Evolutionary conservation across 1,140 invertebrate genomes (phyloP), one percentile per base, ranked within the genome.

Genomic region (Heliconius nattereri): DNA sequence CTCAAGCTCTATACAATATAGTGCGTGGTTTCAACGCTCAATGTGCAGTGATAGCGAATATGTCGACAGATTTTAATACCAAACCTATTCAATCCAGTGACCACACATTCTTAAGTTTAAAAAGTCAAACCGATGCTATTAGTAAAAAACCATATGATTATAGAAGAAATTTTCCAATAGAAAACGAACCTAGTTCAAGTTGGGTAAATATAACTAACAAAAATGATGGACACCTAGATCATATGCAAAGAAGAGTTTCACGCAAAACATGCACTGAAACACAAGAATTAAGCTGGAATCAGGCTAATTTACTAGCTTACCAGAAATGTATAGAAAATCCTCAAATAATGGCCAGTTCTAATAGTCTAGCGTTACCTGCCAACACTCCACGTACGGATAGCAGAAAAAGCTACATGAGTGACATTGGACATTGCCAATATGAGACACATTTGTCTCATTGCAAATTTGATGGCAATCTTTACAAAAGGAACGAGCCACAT

Each of bases 341-440:
- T 37, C 71, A 40, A 72, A 9, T 72, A 9, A 77, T 71, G 66
- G 45, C 76, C 45, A 45, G 70, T 37, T 77, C 70, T 2, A 76
- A 11, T n/a, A 76, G 75, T 76, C 26, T 66, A 23, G 60, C 60
- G 26, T 16, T 73, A 8, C 70, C 54, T 23, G 74, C n/a, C 35
- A 54, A 29, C 23, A 76, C 29, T 37, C n/a, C 35, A 37, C 35
- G 71, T 72, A 72, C 71, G 20, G 71, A 72, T 35, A 72, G 71
- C 9, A 72, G 71, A 72, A 72, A 72, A 72, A 72, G 71, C 23
- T 72, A 72, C 20, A 72, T 72, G 71, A 72, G 71, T 72, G 71
- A 72, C 13, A 72, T 72, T 37, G 71, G 71, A 2, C 32, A 72
- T 52, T 52, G 49, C 19, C 49, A 52, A 52, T 7, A 52, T 52